Conservation (phyloP, 2,797 vertebrate species). For the Chelon labrosus region DNA sequence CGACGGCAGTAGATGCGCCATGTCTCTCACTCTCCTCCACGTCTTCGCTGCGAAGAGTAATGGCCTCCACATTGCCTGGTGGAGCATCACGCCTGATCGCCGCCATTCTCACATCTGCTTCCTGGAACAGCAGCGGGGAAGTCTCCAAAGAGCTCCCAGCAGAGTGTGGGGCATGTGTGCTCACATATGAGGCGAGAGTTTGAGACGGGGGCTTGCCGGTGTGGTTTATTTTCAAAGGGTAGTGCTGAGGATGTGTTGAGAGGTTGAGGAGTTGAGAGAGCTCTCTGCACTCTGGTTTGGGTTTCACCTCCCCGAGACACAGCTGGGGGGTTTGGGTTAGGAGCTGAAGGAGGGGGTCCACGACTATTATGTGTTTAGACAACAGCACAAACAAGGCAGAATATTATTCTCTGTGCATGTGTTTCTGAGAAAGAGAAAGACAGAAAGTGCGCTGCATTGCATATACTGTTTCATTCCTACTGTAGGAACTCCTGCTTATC, state of each 20-base stretch:
- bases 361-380: constrained; percentile 58
- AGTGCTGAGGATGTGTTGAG: constrained; percentile 82
- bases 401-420: constrained; percentile 17
- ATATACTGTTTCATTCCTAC: neutral
- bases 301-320: constrained; percentile 75
- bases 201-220: constrained; percentile 65
- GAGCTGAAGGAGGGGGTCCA: constrained; percentile 6
- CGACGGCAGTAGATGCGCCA: constrained; percentile 43
- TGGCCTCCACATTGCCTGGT: constrained; percentile 58
- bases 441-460: neutral
- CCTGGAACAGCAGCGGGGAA: constrained; percentile 72
- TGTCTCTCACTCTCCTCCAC: constrained; percentile 49
- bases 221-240: constrained; percentile 83
- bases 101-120: constrained; percentile 82
- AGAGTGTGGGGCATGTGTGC: constrained; percentile 74
- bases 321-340: constrained; percentile 55
- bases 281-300: constrained; percentile 72
- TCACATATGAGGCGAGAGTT: constrained; percentile 71
- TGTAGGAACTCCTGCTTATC: neutral
- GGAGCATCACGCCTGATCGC: constrained; percentile 62
- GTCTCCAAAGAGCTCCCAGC: constrained; percentile 71
- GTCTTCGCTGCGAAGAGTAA: constrained; percentile 55
- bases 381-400: constrained; percentile 60
- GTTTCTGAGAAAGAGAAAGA: neutral
- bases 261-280: constrained; percentile 82